Percentiles rank a stretch among this genome's conserved stretches.
These are phyloP conservation scores for Drosophila rubida DNA, from an alignment of 2,888 invertebrate species.

Conservation along the genomic window DNA sequence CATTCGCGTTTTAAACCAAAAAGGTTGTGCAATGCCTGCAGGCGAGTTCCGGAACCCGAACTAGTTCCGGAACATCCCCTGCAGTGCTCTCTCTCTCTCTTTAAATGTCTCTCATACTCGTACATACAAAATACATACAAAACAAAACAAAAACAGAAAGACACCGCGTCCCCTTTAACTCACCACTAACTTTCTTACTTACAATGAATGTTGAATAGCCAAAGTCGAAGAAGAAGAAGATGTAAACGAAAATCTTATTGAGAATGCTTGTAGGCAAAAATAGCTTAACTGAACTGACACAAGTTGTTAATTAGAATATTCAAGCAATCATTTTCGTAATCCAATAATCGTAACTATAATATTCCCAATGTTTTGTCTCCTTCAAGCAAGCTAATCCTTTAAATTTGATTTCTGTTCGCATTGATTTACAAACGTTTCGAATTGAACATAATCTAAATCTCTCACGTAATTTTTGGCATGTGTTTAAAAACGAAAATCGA, in stretches of 20 bases:
- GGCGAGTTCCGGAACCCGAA: slow-evolving; percentile 16
- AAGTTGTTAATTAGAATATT: slow-evolving; percentile 24
- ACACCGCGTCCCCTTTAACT: slow-evolving; percentile 30
- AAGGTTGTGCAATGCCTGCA: slow-evolving; percentile 76
- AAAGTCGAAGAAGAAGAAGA: slow-evolving; percentile 5
- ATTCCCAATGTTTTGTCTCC: not conserved
- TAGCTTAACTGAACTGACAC: slow-evolving; percentile 38
- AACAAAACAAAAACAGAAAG: slow-evolving; percentile 8
- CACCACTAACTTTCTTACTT: slow-evolving; percentile 37
- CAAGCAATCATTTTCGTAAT: slow-evolving; percentile 9
- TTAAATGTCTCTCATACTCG: slow-evolving; percentile 65
- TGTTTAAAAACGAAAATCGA: slow-evolving; percentile 12
- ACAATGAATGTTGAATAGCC: slow-evolving; percentile 35
- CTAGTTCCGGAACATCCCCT: slow-evolving; percentile 29
- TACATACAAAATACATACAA: slow-evolving; percentile 33
- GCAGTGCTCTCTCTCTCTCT: slow-evolving; percentile 62
- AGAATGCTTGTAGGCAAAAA: slow-evolving; percentile 37
- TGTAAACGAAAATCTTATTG: not conserved
- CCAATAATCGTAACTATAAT: slow-evolving; percentile 2
- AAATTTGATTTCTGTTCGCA: not conserved
- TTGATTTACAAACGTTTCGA: not conserved
- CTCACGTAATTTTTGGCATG: slow-evolving; percentile 28
- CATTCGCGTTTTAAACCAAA: slow-evolving; percentile 72
- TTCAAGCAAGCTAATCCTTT: not conserved
- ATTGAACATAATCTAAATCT: not conserved